Conservation (phyloP, 2,888 invertebrate species). For the Agelastica alni region DNA sequence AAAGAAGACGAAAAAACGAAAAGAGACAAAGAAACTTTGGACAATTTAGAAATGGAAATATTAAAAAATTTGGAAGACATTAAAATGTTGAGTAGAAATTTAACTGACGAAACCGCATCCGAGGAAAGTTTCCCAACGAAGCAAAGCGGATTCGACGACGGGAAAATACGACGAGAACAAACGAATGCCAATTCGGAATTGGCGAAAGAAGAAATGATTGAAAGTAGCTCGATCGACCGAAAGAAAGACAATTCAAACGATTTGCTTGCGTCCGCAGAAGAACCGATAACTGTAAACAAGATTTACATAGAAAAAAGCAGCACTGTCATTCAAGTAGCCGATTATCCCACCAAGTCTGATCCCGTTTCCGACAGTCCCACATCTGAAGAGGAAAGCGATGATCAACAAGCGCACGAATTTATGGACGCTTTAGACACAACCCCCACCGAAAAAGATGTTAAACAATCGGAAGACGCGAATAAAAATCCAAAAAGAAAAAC, state of each 20-base stretch:
- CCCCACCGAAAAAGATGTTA: background rate
- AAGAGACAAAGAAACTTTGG: constrained; percentile 30
- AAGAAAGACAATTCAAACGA: background rate
- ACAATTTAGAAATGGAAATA: constrained; percentile 43
- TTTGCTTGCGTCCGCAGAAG: background rate
- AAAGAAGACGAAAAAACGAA: background rate
- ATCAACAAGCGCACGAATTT: constrained; percentile 40
- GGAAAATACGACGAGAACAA: background rate
- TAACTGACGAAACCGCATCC: constrained; percentile 18
- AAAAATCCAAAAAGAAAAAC: constrained; percentile 35
- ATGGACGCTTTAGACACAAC: constrained; percentile 41
- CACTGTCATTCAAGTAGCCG: constrained; percentile 52
- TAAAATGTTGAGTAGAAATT: constrained; percentile 38
- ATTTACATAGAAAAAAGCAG: constrained; percentile 54
- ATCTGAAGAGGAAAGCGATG: constrained; percentile 42
- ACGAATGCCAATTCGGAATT: constrained; percentile 9
- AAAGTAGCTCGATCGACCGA: background rate
- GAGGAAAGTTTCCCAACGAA: background rate
- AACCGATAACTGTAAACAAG: constrained; percentile 34
- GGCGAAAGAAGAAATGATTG: background rate
- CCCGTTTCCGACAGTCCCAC: constrained; percentile 29
- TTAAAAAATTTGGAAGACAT: constrained; percentile 45
- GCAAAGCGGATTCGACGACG: background rate
- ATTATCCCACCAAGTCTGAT: constrained; percentile 39
- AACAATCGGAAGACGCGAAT: background rate